Conservation (phyloP, 2,888 invertebrate genomes). For the Stenchaetothrips biformis region DNA sequence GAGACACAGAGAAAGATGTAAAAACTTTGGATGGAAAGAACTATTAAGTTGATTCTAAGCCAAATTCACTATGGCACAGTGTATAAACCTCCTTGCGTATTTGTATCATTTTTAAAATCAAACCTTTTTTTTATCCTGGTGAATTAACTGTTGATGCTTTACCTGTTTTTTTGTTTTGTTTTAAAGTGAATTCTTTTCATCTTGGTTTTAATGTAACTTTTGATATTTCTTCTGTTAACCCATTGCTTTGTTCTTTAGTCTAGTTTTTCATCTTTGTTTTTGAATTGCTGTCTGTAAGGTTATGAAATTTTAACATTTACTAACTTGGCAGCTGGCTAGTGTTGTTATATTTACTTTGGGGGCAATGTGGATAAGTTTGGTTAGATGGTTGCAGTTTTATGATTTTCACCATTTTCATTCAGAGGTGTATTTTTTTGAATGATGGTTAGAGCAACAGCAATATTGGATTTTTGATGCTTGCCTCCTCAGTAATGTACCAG, state of each 20-base stretch:
- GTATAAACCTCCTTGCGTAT: not conserved
- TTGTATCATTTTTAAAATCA: not conserved
- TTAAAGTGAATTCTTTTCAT: not conserved
- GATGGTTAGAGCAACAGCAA: too few species aligned
- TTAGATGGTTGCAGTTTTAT: too few species aligned
- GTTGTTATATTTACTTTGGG: too few species aligned
- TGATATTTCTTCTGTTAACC: too few species aligned
- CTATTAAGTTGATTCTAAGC: not conserved
- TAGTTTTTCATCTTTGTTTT: too few species aligned
- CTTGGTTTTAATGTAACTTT: not conserved
- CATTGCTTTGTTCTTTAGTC: too few species aligned
- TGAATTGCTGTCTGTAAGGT: too few species aligned
- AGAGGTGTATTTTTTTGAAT: too few species aligned
- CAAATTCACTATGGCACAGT: not conserved
- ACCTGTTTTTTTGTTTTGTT: not conserved
- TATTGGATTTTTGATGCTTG: not conserved
- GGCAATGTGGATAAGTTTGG: too few species aligned
- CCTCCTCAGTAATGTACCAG: not conserved
- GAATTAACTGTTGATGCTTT: not conserved
- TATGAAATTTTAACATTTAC: too few species aligned
- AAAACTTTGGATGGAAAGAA: not conserved
- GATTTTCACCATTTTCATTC: too few species aligned
- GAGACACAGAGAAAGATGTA: not conserved
- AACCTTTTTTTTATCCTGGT: not conserved
- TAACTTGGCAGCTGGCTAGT: too few species aligned